Conservation (phyloP, 2,113 vertebrate species). For the Uria aalge region DNA sequence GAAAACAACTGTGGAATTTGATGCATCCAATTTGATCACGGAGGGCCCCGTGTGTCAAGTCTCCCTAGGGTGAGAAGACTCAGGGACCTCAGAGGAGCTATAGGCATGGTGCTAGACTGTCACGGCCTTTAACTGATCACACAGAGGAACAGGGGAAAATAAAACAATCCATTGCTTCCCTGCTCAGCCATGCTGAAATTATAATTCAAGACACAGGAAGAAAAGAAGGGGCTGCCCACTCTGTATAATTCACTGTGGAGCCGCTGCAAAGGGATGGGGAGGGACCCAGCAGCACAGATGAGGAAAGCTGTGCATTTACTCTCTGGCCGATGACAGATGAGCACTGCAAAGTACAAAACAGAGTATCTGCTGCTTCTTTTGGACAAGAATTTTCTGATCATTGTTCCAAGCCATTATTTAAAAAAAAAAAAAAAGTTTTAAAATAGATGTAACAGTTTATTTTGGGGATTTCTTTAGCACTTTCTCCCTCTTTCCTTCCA, state of each 20-base stretch:
- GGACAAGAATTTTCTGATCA: not conserved
- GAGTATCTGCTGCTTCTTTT: not conserved
- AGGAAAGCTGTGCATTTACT: not conserved
- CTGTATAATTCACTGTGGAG: not conserved
- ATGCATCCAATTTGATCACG: not conserved
- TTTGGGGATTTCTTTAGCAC: not conserved
- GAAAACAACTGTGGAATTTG: not conserved
- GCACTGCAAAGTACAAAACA: not conserved
- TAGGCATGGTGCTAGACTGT: not conserved
- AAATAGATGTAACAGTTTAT: not conserved
- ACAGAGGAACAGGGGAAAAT: not conserved
- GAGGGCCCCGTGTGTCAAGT: not conserved
- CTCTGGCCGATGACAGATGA: not conserved
- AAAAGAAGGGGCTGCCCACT: not conserved
- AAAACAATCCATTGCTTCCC: not conserved
- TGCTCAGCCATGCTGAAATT: not conserved
- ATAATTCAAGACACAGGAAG: not conserved
- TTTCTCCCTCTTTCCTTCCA: not conserved
- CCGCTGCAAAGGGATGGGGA: not conserved
- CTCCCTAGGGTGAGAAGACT: not conserved
- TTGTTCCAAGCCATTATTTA: not conserved
- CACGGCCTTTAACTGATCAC: accelerated
- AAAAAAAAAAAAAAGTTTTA: not conserved
- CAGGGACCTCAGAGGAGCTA: not conserved
- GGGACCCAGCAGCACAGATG: accelerated